Base-by-base conservation (phyloP, 2,797 vertebrate genomes). In the Muraenolepis orangiensis region DNA sequence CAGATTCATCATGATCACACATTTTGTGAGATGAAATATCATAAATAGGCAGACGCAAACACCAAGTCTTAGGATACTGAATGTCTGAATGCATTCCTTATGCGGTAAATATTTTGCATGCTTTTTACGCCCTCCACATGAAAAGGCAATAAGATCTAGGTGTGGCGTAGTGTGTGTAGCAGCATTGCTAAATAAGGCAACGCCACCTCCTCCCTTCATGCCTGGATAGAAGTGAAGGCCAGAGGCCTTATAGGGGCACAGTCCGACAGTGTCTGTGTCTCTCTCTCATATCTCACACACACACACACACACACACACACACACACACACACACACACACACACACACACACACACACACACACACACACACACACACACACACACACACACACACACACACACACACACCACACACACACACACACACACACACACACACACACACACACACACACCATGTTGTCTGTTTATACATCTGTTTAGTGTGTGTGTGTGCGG, bases 141-240 rank as follows among this genome's bases (percentile, higher is more conserved):
- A n/a, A 57, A 57, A 57, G 46, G n/a, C 18, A 57, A 57, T 8
- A 38, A n/a, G n/a, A n/a, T n/a, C n/a, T n/a, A n/a, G n/a, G n/a
- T n/a, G n/a, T n/a, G n/a, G n/a, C n/a, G n/a, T n/a, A n/a, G 71
- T 66, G 66, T 68, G 68, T 69, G 76, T 46, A 77, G 75, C 70
- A 74, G 84, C 61, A 69, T 31, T 81, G 69, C 88, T 90, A 90
- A 91, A 91, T 86, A 88, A 86, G 87, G 87, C 81, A 69, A 72
- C 81, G 83, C 75, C 81, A 74, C 73, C 14, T 68, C 82, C 86
- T 79, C 87, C 84, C 86, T 79, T 87, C 84, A 74, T 75, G 74
- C 76, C 77, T 73, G 74, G 69, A 78, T 82, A 75, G 84, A 80
- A 75, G 73, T 67, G 74, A 71, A 73, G 66, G 74, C 69, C 76